These are phyloP conservation scores for Podarcis muralis DNA, from an alignment of 2,113 vertebrate species.

Conservation along the genomic window DNA sequence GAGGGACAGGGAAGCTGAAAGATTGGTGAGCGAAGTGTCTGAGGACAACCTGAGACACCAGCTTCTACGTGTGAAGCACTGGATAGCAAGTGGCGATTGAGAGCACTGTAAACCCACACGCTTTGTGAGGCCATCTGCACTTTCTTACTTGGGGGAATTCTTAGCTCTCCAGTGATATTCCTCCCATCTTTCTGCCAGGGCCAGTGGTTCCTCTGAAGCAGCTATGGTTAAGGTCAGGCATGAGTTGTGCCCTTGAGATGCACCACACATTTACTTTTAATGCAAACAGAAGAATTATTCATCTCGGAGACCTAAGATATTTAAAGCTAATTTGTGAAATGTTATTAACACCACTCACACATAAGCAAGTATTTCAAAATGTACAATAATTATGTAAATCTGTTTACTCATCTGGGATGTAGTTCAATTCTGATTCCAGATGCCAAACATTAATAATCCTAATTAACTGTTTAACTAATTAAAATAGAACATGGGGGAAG, in stretches of 20 bases:
- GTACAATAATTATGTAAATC: constrained; percentile 23
- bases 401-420: constrained; percentile 15
- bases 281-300: not conserved
- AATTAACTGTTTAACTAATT: constrained; percentile 53
- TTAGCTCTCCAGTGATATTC: not conserved
- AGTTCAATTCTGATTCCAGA: constrained; percentile 14
- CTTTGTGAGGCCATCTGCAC: not conserved
- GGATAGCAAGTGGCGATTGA: not conserved
- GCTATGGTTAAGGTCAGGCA: not conserved
- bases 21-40: not conserved
- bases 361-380: constrained; percentile 8
- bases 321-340: not conserved
- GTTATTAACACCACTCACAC: constrained; percentile 51
- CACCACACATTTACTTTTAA: not conserved
- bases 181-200: too few species aligned
- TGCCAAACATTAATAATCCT: constrained; percentile 28
- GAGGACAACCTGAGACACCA: not conserved
- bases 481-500: constrained; percentile 35
- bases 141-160: not conserved
- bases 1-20: not conserved
- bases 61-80: not conserved
- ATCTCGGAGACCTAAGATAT: not conserved
- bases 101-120: not conserved
- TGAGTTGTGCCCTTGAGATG: not conserved
- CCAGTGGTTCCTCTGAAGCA: not conserved